Conservation (phyloP, 2,888 invertebrate genomes). For the Caenorhabditis zanzibari region DNA sequence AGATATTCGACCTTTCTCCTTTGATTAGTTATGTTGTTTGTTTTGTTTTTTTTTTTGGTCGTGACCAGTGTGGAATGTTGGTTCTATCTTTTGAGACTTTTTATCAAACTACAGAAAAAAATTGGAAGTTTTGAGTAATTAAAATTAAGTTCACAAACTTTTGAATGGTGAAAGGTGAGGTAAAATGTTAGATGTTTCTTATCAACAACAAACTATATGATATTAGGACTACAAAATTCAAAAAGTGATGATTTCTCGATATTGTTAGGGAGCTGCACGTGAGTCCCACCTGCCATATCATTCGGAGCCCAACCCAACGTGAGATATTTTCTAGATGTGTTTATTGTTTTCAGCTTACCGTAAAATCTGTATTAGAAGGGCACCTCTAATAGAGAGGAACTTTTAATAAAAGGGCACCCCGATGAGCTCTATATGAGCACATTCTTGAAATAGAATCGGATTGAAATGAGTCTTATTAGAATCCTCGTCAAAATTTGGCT, state of each 20-base stretch:
- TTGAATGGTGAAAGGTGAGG: not conserved
- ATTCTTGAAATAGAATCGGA: too few relatives aligned
- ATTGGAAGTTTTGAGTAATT: too few relatives aligned
- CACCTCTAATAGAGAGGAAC: too few relatives aligned
- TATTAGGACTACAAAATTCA: conserved; percentile 8
- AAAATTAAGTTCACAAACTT: not conserved
- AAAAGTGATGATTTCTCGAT: conserved; percentile 17
- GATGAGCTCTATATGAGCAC: too few relatives aligned
- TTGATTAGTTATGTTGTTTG: not conserved
- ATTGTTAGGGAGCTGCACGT: not conserved
- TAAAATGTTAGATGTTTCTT: not conserved
- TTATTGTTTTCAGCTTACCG: not conserved
- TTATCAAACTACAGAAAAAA: too few relatives aligned
- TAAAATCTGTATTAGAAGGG: too few relatives aligned
- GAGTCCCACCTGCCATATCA: conserved; percentile 5
- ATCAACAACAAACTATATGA: not conserved
- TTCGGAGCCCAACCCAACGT: too few relatives aligned
- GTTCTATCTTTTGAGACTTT: not conserved
- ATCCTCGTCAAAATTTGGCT: too few relatives aligned
- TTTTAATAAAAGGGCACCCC: too few relatives aligned
- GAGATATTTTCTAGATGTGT: too few relatives aligned
- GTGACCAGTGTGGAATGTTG: not conserved
- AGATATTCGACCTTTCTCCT: conserved; percentile 1
- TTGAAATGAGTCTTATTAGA: too few relatives aligned
- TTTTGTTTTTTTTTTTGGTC: not conserved